phyloP scores from a whole-genome alignment of 2,113 vertebrate species.

The Rhinolophus ferrumequinum region DNA sequence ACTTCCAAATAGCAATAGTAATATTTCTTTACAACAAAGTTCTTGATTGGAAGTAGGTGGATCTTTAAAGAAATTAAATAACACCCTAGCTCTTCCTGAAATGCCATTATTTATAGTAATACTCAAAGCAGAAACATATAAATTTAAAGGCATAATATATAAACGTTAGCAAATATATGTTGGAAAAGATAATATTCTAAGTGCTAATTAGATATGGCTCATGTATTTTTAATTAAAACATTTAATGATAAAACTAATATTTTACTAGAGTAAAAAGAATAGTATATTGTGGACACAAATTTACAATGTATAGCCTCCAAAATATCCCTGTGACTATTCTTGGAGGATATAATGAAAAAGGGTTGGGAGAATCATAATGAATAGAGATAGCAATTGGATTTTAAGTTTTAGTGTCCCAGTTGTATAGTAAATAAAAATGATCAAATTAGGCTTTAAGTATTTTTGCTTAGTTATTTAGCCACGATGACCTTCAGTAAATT shows the following conservation, averaged over 20 bases:
- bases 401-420: neutral
- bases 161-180: neutral
- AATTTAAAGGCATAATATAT: neutral
- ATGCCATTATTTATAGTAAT: neutral
- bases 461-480: neutral
- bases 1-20: accelerated
- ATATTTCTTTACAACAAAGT: neutral
- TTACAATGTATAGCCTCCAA: neutral
- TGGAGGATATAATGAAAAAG: neutral
- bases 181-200: neutral
- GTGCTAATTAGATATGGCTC: neutral
- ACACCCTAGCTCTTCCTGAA: neutral
- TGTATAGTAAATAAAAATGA: neutral
- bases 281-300: neutral
- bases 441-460: neutral
- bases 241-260: neutral
- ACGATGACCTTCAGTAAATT: neutral
- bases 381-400: neutral
- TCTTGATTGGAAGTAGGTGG: neutral
- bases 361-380: neutral
- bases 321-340: neutral
- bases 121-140: neutral
- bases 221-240: neutral
- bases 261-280: neutral
- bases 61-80: neutral